A percentile compares a stretch with the other conserved stretches of the same genome.
phyloP scores from a whole-genome alignment of 1,140 invertebrate species.

The Cheumatopsyche charites region DNA sequence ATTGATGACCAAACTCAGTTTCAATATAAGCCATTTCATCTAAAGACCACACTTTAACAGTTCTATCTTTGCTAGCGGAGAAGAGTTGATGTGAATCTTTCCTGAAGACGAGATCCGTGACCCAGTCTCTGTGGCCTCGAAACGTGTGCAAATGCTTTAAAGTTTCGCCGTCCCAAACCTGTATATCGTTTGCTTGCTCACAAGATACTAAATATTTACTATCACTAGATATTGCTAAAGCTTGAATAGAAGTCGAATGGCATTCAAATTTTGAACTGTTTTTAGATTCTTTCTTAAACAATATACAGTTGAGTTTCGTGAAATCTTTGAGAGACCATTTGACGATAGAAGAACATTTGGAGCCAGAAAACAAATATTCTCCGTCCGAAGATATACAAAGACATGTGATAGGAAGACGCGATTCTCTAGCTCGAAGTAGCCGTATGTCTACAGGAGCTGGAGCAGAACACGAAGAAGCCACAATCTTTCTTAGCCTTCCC shows the following conservation, averaged over 20 bases:
- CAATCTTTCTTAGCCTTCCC: conserved; percentile 74
- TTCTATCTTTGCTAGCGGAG: conserved; percentile 81
- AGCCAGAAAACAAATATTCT: conserved; percentile 79
- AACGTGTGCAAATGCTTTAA: conserved; percentile 83
- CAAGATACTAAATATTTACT: conserved; percentile 84
- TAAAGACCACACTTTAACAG: conserved; percentile 91
- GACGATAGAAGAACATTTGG: conserved; percentile 86
- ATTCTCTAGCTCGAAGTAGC: conserved; percentile 72
- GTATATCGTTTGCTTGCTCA: conserved; percentile 76
- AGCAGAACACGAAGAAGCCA: conserved; percentile 71
- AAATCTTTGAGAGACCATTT: conserved; percentile 75
- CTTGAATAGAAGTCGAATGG: conserved; percentile 67
- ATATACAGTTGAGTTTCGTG: conserved; percentile 63
- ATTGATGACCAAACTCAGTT: conserved; percentile 93
- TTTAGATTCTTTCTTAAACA: conserved; percentile 60
- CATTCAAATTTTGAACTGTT: conserved; percentile 58
- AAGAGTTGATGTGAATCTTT: conserved; percentile 88
- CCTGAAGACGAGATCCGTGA: conserved; percentile 85
- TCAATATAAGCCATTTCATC: conserved; percentile 97
- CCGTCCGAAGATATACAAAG: conserved; percentile 78
- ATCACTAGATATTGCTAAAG: conserved; percentile 83
- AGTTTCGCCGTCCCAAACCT: conserved; percentile 82
- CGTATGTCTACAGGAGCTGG: conserved; percentile 59
- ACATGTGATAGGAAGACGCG: conserved; percentile 82
- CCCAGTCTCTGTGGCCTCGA: conserved; percentile 74